phyloP scores from a whole-genome alignment of 1,140 invertebrate genomes.

The Teleogryllus occipitalis region DNA sequence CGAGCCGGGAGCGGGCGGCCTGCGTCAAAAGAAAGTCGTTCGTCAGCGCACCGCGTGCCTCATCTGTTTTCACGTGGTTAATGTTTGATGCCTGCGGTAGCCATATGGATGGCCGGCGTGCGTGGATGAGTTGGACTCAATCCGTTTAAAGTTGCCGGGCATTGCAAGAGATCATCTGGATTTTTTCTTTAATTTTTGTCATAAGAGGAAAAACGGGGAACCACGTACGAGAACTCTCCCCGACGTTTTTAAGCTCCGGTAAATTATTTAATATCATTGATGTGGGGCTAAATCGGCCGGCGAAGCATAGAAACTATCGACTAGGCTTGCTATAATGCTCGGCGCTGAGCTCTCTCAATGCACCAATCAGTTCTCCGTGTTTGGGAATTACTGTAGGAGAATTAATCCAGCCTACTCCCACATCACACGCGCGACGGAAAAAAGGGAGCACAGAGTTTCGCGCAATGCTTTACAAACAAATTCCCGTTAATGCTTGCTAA shows the following conservation, averaged over 20 bases:
- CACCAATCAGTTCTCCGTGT: not conserved
- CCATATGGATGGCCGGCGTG: not conserved
- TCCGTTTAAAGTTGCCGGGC: conserved; percentile 3
- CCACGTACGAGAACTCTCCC: not conserved
- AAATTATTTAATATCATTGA: conserved; percentile 6
- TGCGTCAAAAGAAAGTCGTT: conserved; percentile 1
- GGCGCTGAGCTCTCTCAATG: conserved; percentile 2
- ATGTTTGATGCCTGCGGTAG: not conserved
- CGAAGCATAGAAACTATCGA: conserved; percentile 4
- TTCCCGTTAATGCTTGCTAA: conserved; percentile 4
- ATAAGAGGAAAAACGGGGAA: not conserved
- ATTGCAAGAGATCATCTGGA: not conserved
- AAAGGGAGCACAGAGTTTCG: not conserved
- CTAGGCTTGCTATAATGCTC: not conserved
- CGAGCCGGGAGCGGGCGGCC: no score
- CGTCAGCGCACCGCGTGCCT: not conserved
- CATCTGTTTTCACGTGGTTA: conserved; percentile 4
- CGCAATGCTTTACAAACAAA: conserved; percentile 1
- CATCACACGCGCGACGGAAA: not conserved
- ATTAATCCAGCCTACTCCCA: conserved; percentile 1
- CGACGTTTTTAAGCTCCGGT: conserved; percentile 3
- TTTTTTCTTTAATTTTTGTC: conserved; percentile 2
- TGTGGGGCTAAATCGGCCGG: not conserved
- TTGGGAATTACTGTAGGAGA: conserved; percentile 4
- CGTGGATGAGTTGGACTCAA: not conserved